These are phyloP conservation scores for Rhyacophila brunnea DNA, from an alignment of 1,140 invertebrate species.

Conservation along the genomic window DNA sequence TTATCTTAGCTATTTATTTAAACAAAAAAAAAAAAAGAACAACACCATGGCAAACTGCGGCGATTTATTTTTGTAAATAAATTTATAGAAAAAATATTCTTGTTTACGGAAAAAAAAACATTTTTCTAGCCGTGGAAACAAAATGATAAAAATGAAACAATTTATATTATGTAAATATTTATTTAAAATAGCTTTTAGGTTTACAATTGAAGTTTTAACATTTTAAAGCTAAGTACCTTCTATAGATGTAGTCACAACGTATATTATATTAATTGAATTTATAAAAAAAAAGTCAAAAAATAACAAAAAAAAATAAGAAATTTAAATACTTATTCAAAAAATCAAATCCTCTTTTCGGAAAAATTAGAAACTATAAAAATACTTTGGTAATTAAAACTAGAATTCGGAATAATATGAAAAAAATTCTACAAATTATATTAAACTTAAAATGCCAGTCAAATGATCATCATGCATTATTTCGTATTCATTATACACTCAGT, in stretches of 20 bases:
- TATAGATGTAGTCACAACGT: slow-evolving; percentile 29
- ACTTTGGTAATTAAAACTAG: too few relatives aligned
- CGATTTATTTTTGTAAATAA: too few relatives aligned
- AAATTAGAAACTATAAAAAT: not conserved
- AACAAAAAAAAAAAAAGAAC: too few relatives aligned
- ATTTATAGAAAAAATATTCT: too few relatives aligned
- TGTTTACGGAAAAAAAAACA: not conserved
- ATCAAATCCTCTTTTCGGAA: not conserved
- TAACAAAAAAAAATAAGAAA: slow-evolving; percentile 1
- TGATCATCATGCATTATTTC: slow-evolving; percentile 12
- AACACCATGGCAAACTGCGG: too few relatives aligned
- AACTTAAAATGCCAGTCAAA: slow-evolving; percentile 22
- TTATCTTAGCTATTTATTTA: too few relatives aligned
- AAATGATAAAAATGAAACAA: slow-evolving; percentile 11
- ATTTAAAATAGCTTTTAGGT: slow-evolving; percentile 33
- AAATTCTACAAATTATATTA: not conserved
- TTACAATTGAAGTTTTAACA: slow-evolving; percentile 27
- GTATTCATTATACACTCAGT: slow-evolving; percentile 25
- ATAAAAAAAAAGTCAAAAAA: slow-evolving; percentile 14
- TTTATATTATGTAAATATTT: slow-evolving; percentile 33
- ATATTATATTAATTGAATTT: slow-evolving; percentile 24
- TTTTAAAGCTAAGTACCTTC: slow-evolving; percentile 37
- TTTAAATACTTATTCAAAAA: slow-evolving; percentile 12
- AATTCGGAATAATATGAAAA: not conserved
- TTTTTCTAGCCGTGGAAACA: too few relatives aligned